Base-by-base conservation (phyloP, 2,888 invertebrate species). In the Sisyra nigra region DNA sequence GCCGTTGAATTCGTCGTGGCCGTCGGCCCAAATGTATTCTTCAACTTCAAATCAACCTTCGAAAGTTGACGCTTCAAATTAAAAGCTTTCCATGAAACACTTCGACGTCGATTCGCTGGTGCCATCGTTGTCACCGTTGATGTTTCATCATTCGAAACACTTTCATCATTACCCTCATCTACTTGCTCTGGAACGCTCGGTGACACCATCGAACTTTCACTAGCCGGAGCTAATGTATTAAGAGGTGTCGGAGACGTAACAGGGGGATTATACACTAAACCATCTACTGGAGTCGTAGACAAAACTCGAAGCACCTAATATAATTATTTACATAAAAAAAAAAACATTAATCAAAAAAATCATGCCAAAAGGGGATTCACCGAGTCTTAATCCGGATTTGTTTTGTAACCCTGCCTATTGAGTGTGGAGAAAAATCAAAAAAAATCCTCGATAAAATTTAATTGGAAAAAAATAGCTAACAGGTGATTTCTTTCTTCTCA, bases 51-150 rank as follows among this genome's bases (percentile, higher is more conserved):
- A 58, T 83, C 82, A 51, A 84, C 85, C 63, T 74, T 80, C 48
- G 82, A 83, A 52, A 86, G 70, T 63, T 85, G 84, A 52, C 84
- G 75, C 62, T 86, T 86, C 46, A 86, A 67, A 60, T 78, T 82
- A 66, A 84, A 83, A 47, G 74, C 74, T 62, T 81, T 83, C 81
- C 84, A 83, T 45, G 71, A 62, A 49, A 75, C 71, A 29, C 79
- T 78, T 53, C 77, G 76, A 51, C 79, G 69, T 47, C 78, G 62
- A 42, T 60, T 58, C 7, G 24, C 24, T 7, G 24, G 24, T 7
- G 24, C 24, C 24, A 7, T 24, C 24, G 24, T 24, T 7, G 24
- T 24, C 24, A 24, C 24, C 24, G 24, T 24, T 7, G 24, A 24
- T 7, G 24, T 7, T 48, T 66, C 61, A 48, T 58, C 54, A 18